phyloP scores from a whole-genome alignment of 1,140 invertebrate species.

The Bombyx mandarina region DNA sequence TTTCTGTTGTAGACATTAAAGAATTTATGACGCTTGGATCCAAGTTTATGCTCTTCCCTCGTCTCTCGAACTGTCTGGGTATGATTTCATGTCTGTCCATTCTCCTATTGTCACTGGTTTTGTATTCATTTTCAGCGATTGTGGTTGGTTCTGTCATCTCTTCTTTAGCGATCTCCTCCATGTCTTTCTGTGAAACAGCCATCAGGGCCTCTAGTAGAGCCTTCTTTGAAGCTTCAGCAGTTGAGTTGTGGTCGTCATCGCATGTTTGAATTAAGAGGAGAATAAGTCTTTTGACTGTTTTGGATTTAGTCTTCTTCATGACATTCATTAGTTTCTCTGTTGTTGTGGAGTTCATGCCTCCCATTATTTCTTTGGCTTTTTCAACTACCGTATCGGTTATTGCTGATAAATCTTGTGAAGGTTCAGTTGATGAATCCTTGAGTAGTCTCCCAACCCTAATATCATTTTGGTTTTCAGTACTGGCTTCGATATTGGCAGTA shows the following conservation, averaged over 20 bases:
- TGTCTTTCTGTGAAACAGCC: slow-evolving; percentile 71
- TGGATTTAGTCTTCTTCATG: slow-evolving; percentile 85
- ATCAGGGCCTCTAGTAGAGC: slow-evolving; percentile 78
- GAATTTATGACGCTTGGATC: slow-evolving; percentile 48
- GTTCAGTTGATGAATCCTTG: slow-evolving; percentile 44
- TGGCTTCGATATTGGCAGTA: slow-evolving; percentile 33
- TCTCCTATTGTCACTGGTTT: slow-evolving; percentile 35
- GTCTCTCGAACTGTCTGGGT: slow-evolving; percentile 26
- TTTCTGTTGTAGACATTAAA: slow-evolving; percentile 40
- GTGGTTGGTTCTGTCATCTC: slow-evolving; percentile 32
- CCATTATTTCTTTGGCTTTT: slow-evolving; percentile 81
- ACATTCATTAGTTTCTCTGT: slow-evolving; percentile 81
- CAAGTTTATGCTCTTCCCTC: slow-evolving; percentile 53
- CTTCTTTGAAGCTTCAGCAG: slow-evolving; percentile 75
- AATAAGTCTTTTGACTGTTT: slow-evolving; percentile 80
- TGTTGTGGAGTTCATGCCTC: slow-evolving; percentile 81
- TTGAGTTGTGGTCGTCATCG: slow-evolving; percentile 78
- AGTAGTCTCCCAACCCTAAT: slow-evolving; percentile 42
- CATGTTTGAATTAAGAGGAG: slow-evolving; percentile 83
- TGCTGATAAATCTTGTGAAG: slow-evolving; percentile 49
- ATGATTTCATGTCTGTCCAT: slow-evolving; percentile 36
- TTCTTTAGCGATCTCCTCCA: slow-evolving; percentile 64
- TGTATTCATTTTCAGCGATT: slow-evolving; percentile 32
- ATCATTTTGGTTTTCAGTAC: slow-evolving; percentile 25
- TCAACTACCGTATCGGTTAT: slow-evolving; percentile 72